These are phyloP conservation scores for Dendropsophus ebraccatus DNA, from an alignment of 2,113 vertebrate species.

Conservation along the genomic window DNA sequence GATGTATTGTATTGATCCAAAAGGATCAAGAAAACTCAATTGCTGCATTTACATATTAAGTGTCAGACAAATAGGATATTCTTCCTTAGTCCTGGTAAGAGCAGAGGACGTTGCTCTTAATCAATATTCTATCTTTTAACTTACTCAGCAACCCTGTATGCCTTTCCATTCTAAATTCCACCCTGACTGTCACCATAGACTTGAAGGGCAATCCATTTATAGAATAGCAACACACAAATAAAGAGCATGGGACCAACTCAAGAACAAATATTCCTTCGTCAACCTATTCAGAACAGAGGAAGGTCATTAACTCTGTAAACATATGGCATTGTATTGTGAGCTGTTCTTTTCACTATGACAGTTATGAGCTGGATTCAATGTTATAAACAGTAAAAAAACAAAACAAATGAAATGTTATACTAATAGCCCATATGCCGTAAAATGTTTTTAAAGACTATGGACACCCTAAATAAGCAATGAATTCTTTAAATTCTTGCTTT, in stretches of 20 bases:
- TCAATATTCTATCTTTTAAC: slow-evolving; percentile 53
- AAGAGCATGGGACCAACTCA: background rate
- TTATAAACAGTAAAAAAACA: too few species aligned
- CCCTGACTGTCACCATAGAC: slow-evolving; percentile 15
- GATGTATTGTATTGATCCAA: slow-evolving; percentile 33
- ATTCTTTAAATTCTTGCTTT: too few species aligned
- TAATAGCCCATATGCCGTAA: too few species aligned
- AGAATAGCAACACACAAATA: background rate
- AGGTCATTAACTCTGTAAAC: background rate
- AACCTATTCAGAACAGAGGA: background rate
- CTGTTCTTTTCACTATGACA: background rate
- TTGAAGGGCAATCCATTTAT: slow-evolving; percentile 51
- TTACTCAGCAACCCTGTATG: slow-evolving; percentile 45
- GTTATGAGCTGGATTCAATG: background rate
- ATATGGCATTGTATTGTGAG: background rate
- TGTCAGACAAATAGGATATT: slow-evolving; percentile 46
- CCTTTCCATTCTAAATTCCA: slow-evolving; percentile 38
- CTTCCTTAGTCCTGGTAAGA: background rate
- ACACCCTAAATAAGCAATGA: too few species aligned
- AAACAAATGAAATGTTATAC: too few species aligned
- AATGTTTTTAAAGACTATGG: too few species aligned
- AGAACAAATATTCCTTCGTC: background rate
- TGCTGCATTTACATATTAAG: slow-evolving; percentile 48
- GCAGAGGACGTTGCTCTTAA: slow-evolving; percentile 19
- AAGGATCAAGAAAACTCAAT: slow-evolving; percentile 25